Conservation (phyloP, 2,113 vertebrate genomes). For the Rousettus leschenaultii region DNA sequence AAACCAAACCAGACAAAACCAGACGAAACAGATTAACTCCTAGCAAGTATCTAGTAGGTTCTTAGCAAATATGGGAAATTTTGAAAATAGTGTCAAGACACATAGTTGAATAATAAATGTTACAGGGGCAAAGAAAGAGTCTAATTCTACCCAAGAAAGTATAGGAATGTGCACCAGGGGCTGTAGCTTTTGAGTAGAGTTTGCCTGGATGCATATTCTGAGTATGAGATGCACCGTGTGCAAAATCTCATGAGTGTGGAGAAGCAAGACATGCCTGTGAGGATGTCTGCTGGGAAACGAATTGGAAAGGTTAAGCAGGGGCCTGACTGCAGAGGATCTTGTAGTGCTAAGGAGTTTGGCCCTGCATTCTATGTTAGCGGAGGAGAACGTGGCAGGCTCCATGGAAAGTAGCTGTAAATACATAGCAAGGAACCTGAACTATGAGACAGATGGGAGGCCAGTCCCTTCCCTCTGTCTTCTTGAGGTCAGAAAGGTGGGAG, state of each 20-base stretch:
- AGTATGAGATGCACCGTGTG: background rate
- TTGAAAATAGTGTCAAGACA: background rate
- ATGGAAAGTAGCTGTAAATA: background rate
- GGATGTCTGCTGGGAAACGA: background rate
- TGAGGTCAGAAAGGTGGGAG: background rate
- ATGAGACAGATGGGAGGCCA: background rate
- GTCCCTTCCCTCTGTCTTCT: background rate
- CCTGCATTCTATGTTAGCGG: background rate
- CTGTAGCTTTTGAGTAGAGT: background rate
- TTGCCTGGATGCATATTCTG: background rate
- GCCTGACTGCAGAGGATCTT: background rate
- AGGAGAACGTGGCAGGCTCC: background rate
- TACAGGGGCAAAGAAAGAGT: background rate
- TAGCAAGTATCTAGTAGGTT: background rate
- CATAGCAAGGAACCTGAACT: background rate
- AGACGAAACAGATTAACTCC: background rate
- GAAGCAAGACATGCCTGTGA: background rate
- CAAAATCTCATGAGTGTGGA: background rate
- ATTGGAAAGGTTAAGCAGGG: background rate
- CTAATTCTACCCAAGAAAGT: background rate
- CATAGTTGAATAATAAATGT: background rate
- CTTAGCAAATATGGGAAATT: background rate
- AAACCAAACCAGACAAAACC: background rate
- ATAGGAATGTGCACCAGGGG: background rate
- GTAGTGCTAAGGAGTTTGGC: background rate